phyloP scores from a whole-genome alignment of 1,140 invertebrate species.

The Odontomachus brunneus region DNA sequence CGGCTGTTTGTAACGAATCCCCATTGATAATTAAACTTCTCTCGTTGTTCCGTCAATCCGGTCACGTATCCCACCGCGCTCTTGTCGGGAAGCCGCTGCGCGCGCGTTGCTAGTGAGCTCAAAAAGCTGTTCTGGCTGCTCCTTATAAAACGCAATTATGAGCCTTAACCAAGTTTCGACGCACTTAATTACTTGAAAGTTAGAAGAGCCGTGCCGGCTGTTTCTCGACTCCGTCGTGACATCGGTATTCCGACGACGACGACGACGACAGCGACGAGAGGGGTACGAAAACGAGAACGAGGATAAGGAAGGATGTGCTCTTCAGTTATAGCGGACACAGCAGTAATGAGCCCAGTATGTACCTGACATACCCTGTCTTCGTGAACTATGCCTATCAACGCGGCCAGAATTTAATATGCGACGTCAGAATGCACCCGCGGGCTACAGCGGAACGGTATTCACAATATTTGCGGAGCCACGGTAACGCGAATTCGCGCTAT shows the following conservation, averaged over 20 bases:
- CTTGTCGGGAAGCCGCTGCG: conserved; percentile 16
- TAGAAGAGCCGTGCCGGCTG: conserved; percentile 34
- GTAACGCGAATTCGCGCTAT: not conserved
- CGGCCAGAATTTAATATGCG: conserved; percentile 26
- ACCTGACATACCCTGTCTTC: conserved; percentile 27
- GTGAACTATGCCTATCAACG: conserved; percentile 54
- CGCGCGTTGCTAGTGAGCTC: conserved; percentile 6
- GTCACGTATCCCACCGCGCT: conserved; percentile 53
- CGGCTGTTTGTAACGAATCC: not conserved
- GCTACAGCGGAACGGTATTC: conserved; percentile 4
- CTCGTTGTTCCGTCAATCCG: conserved; percentile 18
- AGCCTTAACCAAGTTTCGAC: conserved; percentile 75
- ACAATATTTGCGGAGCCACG: conserved; percentile 47
- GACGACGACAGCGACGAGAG: not conserved
- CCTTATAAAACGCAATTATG: conserved; percentile 78
- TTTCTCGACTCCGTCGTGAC: conserved; percentile 36
- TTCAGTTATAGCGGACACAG: conserved; percentile 35
- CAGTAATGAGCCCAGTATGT: conserved; percentile 57
- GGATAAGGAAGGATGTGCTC: conserved; percentile 25
- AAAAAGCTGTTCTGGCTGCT: conserved; percentile 43
- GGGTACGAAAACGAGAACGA: no score
- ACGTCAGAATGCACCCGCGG: conserved; percentile 7
- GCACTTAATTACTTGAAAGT: conserved; percentile 78
- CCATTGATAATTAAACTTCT: conserved; percentile 33
- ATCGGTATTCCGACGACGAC: conserved; percentile 30